Percentiles rank a stretch among this genome's conserved stretches.
Evolutionary conservation across 2,888 invertebrate species (phyloP).

Genomic region (Pinctada fucata): DNA sequence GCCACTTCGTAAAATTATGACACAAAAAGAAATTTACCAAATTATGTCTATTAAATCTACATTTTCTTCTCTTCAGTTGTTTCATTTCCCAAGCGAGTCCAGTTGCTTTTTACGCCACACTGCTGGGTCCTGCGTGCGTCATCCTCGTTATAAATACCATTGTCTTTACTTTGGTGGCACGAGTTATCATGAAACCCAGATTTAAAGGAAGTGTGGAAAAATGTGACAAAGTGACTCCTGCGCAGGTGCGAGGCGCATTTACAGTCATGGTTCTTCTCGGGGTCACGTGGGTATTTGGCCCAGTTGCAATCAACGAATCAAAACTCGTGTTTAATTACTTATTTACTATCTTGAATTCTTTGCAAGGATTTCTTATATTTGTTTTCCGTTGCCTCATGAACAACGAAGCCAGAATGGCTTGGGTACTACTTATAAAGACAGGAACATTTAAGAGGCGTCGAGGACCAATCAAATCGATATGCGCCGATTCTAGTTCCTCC

Average conservation of each 20-base stretch:
- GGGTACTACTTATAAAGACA: conserved; percentile 67
- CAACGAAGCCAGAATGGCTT: conserved; percentile 68
- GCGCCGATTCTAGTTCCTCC: conserved; percentile 60
- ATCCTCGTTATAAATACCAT: conserved; percentile 77
- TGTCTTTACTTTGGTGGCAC: conserved; percentile 75
- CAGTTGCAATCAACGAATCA: conserved; percentile 69
- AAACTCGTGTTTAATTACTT: conserved; percentile 69
- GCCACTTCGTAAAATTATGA: no score
- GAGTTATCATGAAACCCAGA: conserved; percentile 67
- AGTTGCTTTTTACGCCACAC: conserved; percentile 76
- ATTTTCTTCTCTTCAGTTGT: conserved; percentile 70
- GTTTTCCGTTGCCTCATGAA: conserved; percentile 70
- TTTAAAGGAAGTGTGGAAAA: conserved; percentile 56
- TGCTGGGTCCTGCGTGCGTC: conserved; percentile 77
- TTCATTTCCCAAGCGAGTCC: conserved; percentile 75
- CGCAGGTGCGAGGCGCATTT: conserved; percentile 71
- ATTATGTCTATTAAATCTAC: no score
- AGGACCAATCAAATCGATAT: conserved; percentile 59
- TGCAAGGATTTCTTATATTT: conserved; percentile 72
- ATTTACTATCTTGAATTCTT: conserved; percentile 72
- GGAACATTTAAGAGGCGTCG: conserved; percentile 68
- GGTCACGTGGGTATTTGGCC: conserved; percentile 73
- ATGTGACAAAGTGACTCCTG: conserved; percentile 50
- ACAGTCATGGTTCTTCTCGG: conserved; percentile 72
- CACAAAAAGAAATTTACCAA: no score